phyloP scores from a whole-genome alignment of 2,797 vertebrate genomes.

The Trachurus trachurus region DNA sequence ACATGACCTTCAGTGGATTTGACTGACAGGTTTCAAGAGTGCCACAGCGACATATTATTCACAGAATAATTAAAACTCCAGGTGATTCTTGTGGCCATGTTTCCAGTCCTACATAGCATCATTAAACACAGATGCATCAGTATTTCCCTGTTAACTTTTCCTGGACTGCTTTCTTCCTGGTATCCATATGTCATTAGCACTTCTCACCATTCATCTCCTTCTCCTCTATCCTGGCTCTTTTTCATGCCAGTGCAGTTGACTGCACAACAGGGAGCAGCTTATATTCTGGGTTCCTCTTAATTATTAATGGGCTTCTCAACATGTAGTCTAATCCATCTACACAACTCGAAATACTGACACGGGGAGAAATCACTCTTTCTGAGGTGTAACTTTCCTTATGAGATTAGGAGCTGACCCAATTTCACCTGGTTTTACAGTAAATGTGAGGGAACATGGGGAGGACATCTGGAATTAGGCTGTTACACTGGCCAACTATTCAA shows the following conservation, averaged over 20 bases:
- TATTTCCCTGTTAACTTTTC: constrained; percentile 67
- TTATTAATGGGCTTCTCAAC: constrained; percentile 79
- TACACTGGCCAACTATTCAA: constrained; percentile 9
- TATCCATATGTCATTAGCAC: constrained; percentile 84
- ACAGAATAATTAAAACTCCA: not conserved
- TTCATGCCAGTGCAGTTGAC: constrained; percentile 74
- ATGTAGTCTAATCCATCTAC: constrained; percentile 71
- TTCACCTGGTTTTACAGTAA: constrained; percentile 41
- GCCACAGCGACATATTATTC: not conserved
- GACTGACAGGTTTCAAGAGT: constrained; percentile 5
- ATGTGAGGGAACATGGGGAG: not conserved
- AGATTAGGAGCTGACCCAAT: constrained; percentile 59
- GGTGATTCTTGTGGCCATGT: constrained; percentile 5
- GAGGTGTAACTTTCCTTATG: constrained; percentile 51
- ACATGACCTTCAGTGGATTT: constrained; percentile 5
- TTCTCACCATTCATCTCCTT: constrained; percentile 69
- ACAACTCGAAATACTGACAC: constrained; percentile 64
- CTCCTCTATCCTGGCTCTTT: constrained; percentile 59
- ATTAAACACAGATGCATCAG: constrained; percentile 62
- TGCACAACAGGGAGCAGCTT: constrained; percentile 81
- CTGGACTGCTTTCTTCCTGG: constrained; percentile 61
- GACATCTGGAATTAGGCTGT: not conserved
- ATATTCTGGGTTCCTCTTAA: constrained; percentile 77
- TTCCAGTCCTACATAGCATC: constrained; percentile 33
- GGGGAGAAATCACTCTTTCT: constrained; percentile 55